These are phyloP conservation scores for Poeciliopsis occidentalis DNA, from an alignment of 2,113 vertebrate species.

Conservation along the genomic window DNA sequence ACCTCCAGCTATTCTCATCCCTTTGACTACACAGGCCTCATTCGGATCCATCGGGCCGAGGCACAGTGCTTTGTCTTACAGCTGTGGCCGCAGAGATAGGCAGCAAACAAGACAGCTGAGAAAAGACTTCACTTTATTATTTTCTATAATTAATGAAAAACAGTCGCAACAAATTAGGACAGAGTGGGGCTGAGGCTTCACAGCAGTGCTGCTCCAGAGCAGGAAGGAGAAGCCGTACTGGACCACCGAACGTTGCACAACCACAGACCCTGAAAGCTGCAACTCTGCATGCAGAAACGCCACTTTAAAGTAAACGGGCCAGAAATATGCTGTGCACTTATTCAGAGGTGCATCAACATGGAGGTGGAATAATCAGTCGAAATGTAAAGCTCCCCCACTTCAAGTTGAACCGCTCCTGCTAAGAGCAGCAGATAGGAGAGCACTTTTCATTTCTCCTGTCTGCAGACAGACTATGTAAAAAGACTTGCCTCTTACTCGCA, in stretches of 20 bases:
- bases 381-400: constrained; percentile 56
- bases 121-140: constrained; percentile 81
- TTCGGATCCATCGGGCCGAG: constrained; percentile 46
- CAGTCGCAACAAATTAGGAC: constrained; percentile 75
- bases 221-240: constrained; percentile 39
- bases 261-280: constrained; percentile 75
- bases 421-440: constrained; percentile 59
- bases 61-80: constrained; percentile 65
- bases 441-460: constrained; percentile 58
- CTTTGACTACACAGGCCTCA: constrained; percentile 39
- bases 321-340: constrained; percentile 57
- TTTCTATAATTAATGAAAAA: constrained; percentile 83
- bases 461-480: constrained; percentile 66
- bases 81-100: constrained; percentile 60
- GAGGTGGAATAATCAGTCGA: constrained; percentile 68
- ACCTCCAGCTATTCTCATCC: constrained; percentile 22
- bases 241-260: constrained; percentile 69
- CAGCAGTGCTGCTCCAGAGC: constrained; percentile 53
- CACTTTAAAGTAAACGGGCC: constrained; percentile 54
- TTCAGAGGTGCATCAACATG: constrained; percentile 58
- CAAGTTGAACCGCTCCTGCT: constrained; percentile 48
- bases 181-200: constrained; percentile 70
- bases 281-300: constrained; percentile 68
- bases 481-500: constrained; percentile 25
- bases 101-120: constrained; percentile 77